Percentiles rank a stretch among this genome's conserved stretches.
Evolutionary conservation across 2,113 vertebrate species (phyloP).

Genomic region (Ctenomys sociabilis): DNA sequence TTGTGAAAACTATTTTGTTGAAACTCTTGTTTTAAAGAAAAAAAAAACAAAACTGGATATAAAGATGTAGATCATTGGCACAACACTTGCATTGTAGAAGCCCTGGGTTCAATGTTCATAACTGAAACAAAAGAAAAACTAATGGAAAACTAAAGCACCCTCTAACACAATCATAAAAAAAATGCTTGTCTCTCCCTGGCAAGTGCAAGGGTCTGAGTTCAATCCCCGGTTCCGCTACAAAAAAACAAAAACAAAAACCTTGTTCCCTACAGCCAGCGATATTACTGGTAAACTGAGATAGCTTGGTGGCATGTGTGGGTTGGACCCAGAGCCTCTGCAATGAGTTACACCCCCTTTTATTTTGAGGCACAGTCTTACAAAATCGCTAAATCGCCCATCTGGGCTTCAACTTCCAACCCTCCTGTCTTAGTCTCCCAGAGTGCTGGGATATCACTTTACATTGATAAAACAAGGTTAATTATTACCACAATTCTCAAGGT

Average conservation of each 20-base stretch:
- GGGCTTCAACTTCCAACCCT: neutral
- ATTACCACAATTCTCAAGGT: neutral
- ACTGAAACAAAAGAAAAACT: neutral
- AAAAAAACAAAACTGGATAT: neutral
- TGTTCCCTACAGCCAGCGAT: neutral
- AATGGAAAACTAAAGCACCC: neutral
- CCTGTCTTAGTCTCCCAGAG: neutral
- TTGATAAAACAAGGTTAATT: conserved; percentile 15
- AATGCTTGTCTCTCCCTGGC: neutral
- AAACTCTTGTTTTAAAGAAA: neutral
- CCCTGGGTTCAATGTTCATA: neutral
- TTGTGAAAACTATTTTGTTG: neutral
- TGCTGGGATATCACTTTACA: neutral
- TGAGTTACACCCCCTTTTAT: neutral
- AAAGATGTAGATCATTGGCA: neutral
- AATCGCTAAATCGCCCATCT: neutral
- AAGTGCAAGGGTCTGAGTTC: too few relatives aligned
- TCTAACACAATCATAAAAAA: neutral
- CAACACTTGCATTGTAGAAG: neutral
- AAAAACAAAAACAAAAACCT: too few relatives aligned
- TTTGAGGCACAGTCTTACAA: neutral
- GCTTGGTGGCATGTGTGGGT: too few relatives aligned
- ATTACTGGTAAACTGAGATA: neutral
- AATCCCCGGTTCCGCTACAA: too few relatives aligned
- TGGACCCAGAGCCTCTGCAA: neutral